Conservation (phyloP, 2,888 invertebrate species). For the Ormyrus pomaceus region DNA sequence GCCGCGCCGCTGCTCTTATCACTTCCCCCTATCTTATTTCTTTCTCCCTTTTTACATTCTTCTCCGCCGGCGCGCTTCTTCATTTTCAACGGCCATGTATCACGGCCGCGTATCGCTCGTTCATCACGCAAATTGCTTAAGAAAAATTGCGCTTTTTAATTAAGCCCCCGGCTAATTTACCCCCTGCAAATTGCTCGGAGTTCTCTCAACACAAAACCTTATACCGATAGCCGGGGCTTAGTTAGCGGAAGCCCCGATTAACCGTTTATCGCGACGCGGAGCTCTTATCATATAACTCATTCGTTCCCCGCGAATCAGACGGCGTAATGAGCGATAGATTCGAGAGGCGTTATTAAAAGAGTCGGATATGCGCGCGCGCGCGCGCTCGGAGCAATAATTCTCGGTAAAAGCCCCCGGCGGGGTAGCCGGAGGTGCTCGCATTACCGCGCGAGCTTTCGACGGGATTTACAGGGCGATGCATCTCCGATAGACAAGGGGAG, state of each 20-base stretch:
- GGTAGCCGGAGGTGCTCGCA: no score
- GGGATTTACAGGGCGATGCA: slow-evolving; percentile 53
- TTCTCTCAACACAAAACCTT: no score
- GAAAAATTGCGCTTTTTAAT: slow-evolving; percentile 50
- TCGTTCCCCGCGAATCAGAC: not conserved
- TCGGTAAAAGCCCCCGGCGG: no score
- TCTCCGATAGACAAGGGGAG: slow-evolving; percentile 45
- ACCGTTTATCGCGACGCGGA: not conserved
- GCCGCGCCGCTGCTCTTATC: slow-evolving; percentile 11
- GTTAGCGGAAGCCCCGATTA: no score
- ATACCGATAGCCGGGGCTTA: no score
- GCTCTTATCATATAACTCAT: slow-evolving; percentile 13
- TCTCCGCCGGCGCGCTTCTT: not conserved
- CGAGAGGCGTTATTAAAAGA: slow-evolving; percentile 41
- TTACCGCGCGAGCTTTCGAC: not conserved
- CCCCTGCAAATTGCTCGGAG: slow-evolving; percentile 7
- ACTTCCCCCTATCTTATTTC: not conserved
- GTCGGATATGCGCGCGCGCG: slow-evolving; percentile 1
- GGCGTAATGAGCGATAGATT: slow-evolving; percentile 9
- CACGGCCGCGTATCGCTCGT: slow-evolving; percentile 31
- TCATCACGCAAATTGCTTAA: slow-evolving; percentile 28
- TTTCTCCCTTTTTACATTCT: not conserved
- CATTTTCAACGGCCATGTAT: not conserved
- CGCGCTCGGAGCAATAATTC: slow-evolving; percentile 3
- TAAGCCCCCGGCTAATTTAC: slow-evolving; percentile 30